Evolutionary conservation across 1,140 invertebrate species (phyloP).

Genomic region (Zaprionus vittiger): DNA sequence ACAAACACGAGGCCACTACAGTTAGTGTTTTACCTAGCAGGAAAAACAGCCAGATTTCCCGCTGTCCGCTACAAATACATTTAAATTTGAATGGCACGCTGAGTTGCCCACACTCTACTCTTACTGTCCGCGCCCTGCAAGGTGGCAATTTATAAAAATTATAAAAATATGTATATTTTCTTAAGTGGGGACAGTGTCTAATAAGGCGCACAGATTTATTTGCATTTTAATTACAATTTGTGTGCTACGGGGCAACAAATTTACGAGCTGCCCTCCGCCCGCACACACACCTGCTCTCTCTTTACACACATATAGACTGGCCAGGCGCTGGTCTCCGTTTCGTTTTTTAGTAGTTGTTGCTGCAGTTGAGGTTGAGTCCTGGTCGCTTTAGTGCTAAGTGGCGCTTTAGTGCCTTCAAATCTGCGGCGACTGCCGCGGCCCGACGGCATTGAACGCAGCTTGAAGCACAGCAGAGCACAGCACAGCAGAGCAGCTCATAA

Average conservation of each 20-base stretch:
- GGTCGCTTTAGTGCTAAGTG: conserved; percentile 74
- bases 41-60: no score
- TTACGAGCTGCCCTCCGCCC: conserved; percentile 18
- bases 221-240: conserved; percentile 76
- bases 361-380: conserved; percentile 29
- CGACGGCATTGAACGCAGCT: conserved; percentile 34
- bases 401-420: conserved; percentile 78
- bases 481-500: conserved; percentile 52
- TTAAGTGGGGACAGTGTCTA: conserved; percentile 28
- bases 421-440: conserved; percentile 52
- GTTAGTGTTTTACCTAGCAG: no score
- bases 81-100: no score
- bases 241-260: conserved; percentile 37
- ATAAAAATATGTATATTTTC: conserved; percentile 32
- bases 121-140: not conserved
- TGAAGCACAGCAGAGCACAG: conserved; percentile 18
- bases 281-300: conserved; percentile 1
- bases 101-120: not conserved
- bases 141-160: conserved; percentile 62
- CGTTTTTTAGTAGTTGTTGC: not conserved
- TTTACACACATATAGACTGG: no score
- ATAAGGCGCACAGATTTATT: conserved; percentile 72
- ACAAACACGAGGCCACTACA: no score
- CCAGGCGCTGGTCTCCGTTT: not conserved
- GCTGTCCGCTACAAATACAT: no score